These are phyloP conservation scores for Allophyes oxyacanthae DNA, from an alignment of 2,888 invertebrate species.

Conservation along the genomic window DNA sequence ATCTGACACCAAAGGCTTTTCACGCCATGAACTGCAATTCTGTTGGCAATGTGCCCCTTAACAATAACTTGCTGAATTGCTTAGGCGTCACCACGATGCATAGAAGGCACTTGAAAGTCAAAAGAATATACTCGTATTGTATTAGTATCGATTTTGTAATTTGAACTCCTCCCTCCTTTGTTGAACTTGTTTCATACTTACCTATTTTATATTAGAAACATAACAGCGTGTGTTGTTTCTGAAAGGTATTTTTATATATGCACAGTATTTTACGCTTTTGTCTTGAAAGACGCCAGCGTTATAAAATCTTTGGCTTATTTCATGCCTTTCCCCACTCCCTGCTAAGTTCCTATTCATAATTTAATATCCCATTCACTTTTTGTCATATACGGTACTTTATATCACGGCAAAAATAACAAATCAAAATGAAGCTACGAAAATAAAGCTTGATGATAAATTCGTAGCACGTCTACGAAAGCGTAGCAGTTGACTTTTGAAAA, in stretches of 20 bases:
- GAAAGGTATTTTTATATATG: constrained; percentile 14
- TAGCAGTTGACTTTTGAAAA: constrained; percentile 51
- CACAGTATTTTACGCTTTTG: constrained; percentile 22
- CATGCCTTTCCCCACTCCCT: background rate
- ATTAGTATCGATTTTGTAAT: constrained; percentile 44
- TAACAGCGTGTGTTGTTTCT: constrained; percentile 24
- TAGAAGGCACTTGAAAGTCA: constrained; percentile 2
- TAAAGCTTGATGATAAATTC: constrained; percentile 41
- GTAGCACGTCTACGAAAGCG: constrained; percentile 57
- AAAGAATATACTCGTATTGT: constrained; percentile 19
- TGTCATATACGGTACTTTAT: constrained; percentile 22
- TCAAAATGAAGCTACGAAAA: constrained; percentile 35
- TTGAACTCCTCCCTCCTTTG: constrained; percentile 23
- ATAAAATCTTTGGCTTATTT: constrained; percentile 23
- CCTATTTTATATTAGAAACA: constrained; percentile 10
- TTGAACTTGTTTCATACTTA: constrained; percentile 14
- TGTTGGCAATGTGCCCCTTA: constrained; percentile 3
- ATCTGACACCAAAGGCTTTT: constrained; percentile 16
- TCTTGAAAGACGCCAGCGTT: constrained; percentile 21
- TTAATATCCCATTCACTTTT: constrained; percentile 16
- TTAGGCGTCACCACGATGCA: too few species aligned
- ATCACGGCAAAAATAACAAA: constrained; percentile 26
- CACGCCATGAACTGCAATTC: constrained; percentile 9
- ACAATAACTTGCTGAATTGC: too few species aligned
- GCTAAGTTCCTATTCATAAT: constrained; percentile 1